Evolutionary conservation across 2,113 vertebrate species (phyloP).

Genomic region (Lepidiolamprologus cunningtoni): DNA sequence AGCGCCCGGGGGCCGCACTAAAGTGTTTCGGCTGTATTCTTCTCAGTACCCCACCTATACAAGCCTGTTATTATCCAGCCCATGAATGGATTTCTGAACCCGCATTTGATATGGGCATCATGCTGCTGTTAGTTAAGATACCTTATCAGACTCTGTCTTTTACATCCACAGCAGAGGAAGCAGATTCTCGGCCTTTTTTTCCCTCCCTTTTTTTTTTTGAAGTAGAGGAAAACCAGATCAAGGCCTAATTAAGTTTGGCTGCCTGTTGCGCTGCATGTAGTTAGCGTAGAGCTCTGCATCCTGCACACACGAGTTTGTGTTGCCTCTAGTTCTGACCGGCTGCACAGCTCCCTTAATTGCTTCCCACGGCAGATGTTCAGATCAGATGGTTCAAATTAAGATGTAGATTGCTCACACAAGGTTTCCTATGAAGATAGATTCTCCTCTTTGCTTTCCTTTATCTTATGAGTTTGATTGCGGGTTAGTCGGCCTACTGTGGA

Average conservation of each 20-base stretch:
- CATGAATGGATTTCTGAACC: slow-evolving; percentile 49
- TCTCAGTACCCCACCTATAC: slow-evolving; percentile 55
- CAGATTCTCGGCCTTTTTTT: not conserved
- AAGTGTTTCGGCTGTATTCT: slow-evolving; percentile 60
- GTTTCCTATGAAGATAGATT: slow-evolving; percentile 61
- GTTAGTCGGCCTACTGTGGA: not conserved
- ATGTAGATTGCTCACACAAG: slow-evolving; percentile 63
- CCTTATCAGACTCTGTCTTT: slow-evolving; percentile 16
- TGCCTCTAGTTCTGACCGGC: slow-evolving; percentile 25
- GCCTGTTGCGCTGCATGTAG: not conserved
- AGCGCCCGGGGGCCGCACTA: slow-evolving; percentile 56
- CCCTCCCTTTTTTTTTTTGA: not conserved
- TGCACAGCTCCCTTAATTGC: slow-evolving; percentile 52
- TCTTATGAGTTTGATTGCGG: not conserved
- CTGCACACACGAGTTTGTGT: not conserved
- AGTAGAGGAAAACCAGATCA: slow-evolving; percentile 11
- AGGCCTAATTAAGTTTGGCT: slow-evolving; percentile 22
- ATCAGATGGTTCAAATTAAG: slow-evolving; percentile 74
- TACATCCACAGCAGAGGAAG: not conserved
- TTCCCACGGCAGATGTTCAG: slow-evolving; percentile 66
- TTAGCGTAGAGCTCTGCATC: not conserved
- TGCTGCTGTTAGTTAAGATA: not conserved
- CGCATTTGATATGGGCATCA: slow-evolving; percentile 43
- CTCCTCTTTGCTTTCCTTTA: slow-evolving; percentile 32
- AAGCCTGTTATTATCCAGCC: slow-evolving; percentile 56